phyloP scores from a whole-genome alignment of 1,140 invertebrate genomes.

The Diploscapter pachys region DNA sequence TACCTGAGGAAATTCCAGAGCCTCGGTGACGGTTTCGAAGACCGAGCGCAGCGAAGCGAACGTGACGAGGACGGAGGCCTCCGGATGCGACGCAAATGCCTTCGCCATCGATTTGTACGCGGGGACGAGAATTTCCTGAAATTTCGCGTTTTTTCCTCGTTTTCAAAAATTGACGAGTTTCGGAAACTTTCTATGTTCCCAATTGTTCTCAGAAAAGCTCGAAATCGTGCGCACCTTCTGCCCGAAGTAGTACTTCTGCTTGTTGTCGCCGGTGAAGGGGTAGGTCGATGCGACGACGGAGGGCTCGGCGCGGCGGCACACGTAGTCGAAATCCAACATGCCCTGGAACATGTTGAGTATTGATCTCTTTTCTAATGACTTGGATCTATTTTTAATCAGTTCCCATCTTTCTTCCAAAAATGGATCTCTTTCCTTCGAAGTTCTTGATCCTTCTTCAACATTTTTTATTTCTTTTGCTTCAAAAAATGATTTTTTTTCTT shows the following conservation, averaged over 20 bases:
- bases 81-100: slow-evolving; percentile 88
- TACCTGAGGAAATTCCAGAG: slow-evolving; percentile 75
- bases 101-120: slow-evolving; percentile 97
- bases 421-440: too few species aligned
- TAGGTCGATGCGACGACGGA: slow-evolving; percentile 91
- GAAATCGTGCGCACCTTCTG: slow-evolving; percentile 71
- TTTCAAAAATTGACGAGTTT: too few species aligned
- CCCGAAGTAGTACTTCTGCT: slow-evolving; percentile 99
- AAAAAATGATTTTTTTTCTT: slow-evolving; percentile 1
- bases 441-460: too few species aligned
- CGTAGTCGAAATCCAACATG: slow-evolving; percentile 99
- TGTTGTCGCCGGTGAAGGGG: slow-evolving; percentile 96
- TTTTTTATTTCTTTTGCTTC: too few species aligned
- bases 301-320: slow-evolving; percentile 79
- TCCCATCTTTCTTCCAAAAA: too few species aligned
- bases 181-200: too few species aligned
- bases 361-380: neutral
- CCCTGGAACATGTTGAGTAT: slow-evolving; percentile 54
- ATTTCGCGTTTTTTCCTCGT: neutral
- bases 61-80: slow-evolving; percentile 94
- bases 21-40: slow-evolving; percentile 92
- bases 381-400: neutral
- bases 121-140: slow-evolving; percentile 76
- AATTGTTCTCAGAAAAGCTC: too few species aligned
- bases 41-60: slow-evolving; percentile 96